Conservation (phyloP, 2,113 vertebrate genomes). For the mouse (Mus musculus) region GRCm39 chr10:27304001-27304500, state of each 20-base stretch:
- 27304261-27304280: background rate
- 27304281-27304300: background rate
- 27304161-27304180: background rate
- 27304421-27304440: background rate
- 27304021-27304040: background rate
- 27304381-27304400: background rate
- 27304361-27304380: background rate
- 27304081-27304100: background rate
- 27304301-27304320: constrained; percentile 12
- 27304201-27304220: background rate
- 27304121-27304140: background rate
- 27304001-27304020: constrained; percentile 3
- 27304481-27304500: background rate
- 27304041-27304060: background rate
- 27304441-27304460: background rate
- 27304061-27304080: constrained; percentile 15
- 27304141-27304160: background rate
- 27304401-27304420: background rate
- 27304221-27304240: background rate
- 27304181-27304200: background rate
- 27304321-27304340: background rate
- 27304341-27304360: background rate
- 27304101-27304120: background rate
- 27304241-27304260: background rate
- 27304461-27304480: background rate